Evolutionary conservation across 2,888 invertebrate species (phyloP), one percentile per base, ranked within the genome.

Genomic region (Cheilosia impressa): DNA sequence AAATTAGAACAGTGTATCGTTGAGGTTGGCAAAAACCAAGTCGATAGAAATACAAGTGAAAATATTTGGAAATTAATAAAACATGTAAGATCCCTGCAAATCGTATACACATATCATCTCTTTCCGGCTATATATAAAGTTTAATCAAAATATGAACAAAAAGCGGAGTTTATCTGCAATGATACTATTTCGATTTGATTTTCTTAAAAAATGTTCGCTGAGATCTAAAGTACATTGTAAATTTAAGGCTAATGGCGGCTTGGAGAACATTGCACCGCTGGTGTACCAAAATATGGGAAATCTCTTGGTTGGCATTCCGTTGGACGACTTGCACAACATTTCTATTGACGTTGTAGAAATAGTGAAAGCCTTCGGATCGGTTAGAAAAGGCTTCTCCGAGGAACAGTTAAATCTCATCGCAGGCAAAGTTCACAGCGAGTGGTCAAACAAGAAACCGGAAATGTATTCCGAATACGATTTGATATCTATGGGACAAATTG

Each of bases 401-500:
- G 88, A 87, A 24, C 88, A 92, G 90, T 90, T 94, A 15, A 78
- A 89, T 10, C 92, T 93, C 0, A 92, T 94, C 13, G 94, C 93
- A 1, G 90, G 92, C 34, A 92, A 93, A n/a, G 92, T 94, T 1
- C 92, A 93, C 4, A 90, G 91, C 57, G 93, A 94, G 81, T 94
- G 94, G 89, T 92, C 93, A 1, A 92, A 91, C 0, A 95, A 95
- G 89, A 91, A 91, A 34, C 93, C 94, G 0, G 93, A 93, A 79
- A 94, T 94, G 79, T 94, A 93, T 87, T 94, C 94, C 0, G 93
- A 92, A 87, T 94, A 93, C 77, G 94, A 95, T 90, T 90, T 94
- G 65, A 90, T 89, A 47, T 93, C 93, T 0, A 89, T 95, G 68
- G 91, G 93, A 41, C 93, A 94, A 88, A 93, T 94, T 81, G 87